Conservation (phyloP, 2,113 vertebrate species). For the Psammodynastes pulverulentus region DNA sequence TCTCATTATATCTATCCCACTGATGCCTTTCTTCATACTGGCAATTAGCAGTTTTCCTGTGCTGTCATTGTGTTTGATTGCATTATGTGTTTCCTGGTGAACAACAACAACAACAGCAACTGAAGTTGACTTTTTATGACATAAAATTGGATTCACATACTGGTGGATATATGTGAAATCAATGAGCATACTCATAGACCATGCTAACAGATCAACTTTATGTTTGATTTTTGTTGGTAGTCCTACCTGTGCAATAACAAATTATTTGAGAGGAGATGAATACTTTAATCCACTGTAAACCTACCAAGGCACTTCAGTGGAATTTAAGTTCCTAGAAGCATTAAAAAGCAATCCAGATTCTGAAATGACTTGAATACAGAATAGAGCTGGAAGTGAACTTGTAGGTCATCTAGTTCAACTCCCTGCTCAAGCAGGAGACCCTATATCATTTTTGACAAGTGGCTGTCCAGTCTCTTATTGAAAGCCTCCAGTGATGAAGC, state of each 20-base stretch:
- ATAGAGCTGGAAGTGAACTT: too few relatives aligned
- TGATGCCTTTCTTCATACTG: constrained; percentile 16
- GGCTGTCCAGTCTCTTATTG: too few relatives aligned
- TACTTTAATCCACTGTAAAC: neutral
- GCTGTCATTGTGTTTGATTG: neutral
- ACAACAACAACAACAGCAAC: constrained; percentile 15
- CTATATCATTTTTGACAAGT: too few relatives aligned
- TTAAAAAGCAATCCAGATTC: constrained; percentile 45
- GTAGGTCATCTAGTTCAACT: too few relatives aligned
- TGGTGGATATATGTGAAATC: neutral
- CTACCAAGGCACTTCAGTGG: neutral
- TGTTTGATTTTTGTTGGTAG: neutral
- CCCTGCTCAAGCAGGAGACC: too few relatives aligned
- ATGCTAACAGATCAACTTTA: accelerated
- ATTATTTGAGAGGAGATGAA: constrained; percentile 14
- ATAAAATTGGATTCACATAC: neutral
- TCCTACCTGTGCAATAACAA: neutral
- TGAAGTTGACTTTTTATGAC: neutral
- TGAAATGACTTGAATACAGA: constrained; percentile 13
- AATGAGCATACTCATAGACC: neutral
- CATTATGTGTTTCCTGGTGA: constrained; percentile 14
- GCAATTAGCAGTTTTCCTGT: constrained; percentile 15
- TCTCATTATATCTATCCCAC: neutral
- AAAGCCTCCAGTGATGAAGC: too few relatives aligned
- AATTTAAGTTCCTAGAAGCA: neutral